Evolutionary conservation across 2,113 vertebrate species (phyloP).

Genomic region (Rhinichthys klamathensis): DNA sequence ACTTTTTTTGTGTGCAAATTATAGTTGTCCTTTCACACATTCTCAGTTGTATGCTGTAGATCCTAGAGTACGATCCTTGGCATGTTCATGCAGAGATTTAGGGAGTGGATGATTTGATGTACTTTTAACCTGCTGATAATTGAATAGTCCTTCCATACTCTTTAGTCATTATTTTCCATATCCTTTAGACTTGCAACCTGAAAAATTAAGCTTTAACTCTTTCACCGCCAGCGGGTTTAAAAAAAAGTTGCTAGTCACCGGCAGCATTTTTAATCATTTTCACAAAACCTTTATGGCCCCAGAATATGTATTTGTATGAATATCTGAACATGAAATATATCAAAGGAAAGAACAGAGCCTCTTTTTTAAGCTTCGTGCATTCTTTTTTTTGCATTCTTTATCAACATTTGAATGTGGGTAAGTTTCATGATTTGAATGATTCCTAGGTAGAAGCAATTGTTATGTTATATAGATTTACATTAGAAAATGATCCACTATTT

Average conservation of each 20-base stretch:
- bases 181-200: slow-evolving; percentile 8
- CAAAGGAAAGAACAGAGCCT: too few relatives aligned
- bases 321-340: too few relatives aligned
- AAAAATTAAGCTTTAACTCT: background rate
- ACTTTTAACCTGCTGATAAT: slow-evolving; percentile 1
- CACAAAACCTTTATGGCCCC: too few relatives aligned
- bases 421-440: background rate
- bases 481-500: background rate
- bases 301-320: too few relatives aligned
- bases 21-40: slow-evolving; percentile 15
- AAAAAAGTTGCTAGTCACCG: too few relatives aligned
- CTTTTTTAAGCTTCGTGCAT: too few relatives aligned
- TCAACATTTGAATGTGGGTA: too few relatives aligned
- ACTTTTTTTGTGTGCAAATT: slow-evolving; percentile 17
- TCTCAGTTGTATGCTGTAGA: background rate
- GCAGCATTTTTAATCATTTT: too few relatives aligned
- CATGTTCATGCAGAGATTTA: background rate
- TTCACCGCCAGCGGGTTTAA: too few relatives aligned
- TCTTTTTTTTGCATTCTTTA: too few relatives aligned
- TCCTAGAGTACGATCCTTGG: background rate
- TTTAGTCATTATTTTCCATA: slow-evolving; percentile 6
- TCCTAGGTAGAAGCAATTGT: background rate
- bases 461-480: background rate
- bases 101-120: background rate
- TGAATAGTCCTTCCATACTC: slow-evolving; percentile 5